Conservation (phyloP, 2,113 vertebrate genomes). For the Nannospalax galili region DNA sequence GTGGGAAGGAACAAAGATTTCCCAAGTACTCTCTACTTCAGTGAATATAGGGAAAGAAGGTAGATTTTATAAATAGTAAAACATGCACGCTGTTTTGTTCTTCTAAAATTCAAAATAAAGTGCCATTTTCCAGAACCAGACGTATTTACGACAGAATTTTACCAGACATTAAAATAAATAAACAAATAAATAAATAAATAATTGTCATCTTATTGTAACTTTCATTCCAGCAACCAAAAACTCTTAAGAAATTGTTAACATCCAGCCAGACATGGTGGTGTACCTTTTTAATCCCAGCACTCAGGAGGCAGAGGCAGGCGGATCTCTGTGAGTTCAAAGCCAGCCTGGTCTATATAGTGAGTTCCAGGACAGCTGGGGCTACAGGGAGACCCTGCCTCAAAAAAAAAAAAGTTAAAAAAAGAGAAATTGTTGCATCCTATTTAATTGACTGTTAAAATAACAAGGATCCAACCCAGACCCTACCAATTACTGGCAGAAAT, state of each 20-base stretch:
- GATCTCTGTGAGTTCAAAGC: no score
- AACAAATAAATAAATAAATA: neutral
- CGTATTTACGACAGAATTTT: no score
- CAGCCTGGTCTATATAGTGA: no score
- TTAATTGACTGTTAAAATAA: slow-evolving; percentile 55
- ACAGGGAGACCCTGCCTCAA: no score
- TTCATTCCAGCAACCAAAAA: neutral
- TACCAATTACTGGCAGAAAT: slow-evolving; percentile 55
- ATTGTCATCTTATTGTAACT: slow-evolving; percentile 1
- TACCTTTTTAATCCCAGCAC: no score
- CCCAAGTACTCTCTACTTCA: neutral
- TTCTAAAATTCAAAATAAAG: slow-evolving; percentile 15
- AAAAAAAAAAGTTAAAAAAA: no score
- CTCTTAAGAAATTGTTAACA: slow-evolving; percentile 6
- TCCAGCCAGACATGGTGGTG: no score
- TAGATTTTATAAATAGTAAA: slow-evolving; percentile 43
- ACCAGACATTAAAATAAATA: no score
- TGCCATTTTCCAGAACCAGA: no score
- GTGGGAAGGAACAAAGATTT: neutral
- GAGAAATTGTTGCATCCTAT: neutral
- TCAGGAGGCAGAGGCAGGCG: no score
- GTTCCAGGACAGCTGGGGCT: no score
- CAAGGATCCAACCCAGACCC: slow-evolving; percentile 38
- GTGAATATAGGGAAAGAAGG: neutral
- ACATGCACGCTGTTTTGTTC: neutral